Evolutionary conservation across 2,113 vertebrate species (phyloP).

Genomic region (Taurulus bubalis): DNA sequence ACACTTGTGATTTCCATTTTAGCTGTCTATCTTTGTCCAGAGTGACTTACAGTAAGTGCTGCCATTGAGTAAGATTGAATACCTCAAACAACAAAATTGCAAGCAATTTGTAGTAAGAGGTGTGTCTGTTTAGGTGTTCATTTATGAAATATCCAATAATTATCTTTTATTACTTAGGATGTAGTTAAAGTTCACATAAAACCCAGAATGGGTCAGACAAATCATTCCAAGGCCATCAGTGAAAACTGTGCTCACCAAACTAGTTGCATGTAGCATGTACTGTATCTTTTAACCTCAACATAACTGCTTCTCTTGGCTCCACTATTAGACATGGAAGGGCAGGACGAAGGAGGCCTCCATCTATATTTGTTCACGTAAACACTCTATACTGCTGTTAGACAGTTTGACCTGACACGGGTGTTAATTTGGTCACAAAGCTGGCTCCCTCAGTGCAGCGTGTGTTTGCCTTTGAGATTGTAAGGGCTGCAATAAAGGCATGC

Average conservation of each 20-base stretch:
- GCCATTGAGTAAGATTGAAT: background rate
- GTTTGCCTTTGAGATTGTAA: slow-evolving; percentile 14
- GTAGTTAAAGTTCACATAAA: background rate
- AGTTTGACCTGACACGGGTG: slow-evolving; percentile 44
- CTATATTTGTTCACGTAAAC: slow-evolving; percentile 65
- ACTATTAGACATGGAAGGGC: slow-evolving; percentile 31
- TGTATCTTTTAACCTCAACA: slow-evolving; percentile 24
- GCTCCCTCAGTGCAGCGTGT: slow-evolving; percentile 21
- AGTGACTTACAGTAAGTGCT: background rate
- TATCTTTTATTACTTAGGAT: background rate
- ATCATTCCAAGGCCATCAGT: background rate
- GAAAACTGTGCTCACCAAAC: background rate
- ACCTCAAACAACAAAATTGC: background rate
- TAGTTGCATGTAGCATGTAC: background rate
- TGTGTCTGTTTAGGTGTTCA: no score
- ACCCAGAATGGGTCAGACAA: background rate
- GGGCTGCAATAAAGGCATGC: slow-evolving; percentile 2
- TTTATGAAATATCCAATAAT: background rate
- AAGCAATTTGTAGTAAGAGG: background rate
- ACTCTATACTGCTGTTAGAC: slow-evolving; percentile 26
- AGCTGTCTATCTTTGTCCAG: background rate
- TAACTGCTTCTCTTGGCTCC: slow-evolving; percentile 10
- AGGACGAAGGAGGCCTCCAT: slow-evolving; percentile 30
- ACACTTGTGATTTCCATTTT: background rate
- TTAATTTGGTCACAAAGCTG: slow-evolving; percentile 60